Evolutionary conservation across 2,888 invertebrate genomes (phyloP).

Genomic region (Nemotelus pantherinus): DNA sequence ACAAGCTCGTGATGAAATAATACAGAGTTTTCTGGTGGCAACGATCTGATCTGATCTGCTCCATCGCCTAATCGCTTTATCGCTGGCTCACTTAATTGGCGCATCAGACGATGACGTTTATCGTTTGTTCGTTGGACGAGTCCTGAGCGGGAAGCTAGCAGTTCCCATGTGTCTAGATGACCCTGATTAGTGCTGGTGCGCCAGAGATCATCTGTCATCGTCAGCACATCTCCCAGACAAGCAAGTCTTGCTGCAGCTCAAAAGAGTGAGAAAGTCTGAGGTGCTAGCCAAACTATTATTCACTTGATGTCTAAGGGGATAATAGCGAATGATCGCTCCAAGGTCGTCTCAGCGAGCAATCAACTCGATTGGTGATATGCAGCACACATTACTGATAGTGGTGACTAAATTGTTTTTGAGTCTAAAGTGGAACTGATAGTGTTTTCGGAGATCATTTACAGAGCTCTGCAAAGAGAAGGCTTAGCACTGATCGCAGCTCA

Average conservation of each 20-base stretch:
- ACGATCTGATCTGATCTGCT: not conserved
- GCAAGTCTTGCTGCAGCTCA: not conserved
- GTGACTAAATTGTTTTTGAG: no score
- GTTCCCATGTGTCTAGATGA: slow-evolving; percentile 33
- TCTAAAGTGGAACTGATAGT: no score
- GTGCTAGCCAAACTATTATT: slow-evolving; percentile 19
- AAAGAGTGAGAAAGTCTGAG: not conserved
- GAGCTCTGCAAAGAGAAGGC: no score
- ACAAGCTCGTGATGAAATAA: slow-evolving; percentile 11
- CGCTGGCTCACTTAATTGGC: slow-evolving; percentile 27
- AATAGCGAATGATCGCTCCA: slow-evolving; percentile 26
- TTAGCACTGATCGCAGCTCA: no score
- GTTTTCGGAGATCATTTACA: no score
- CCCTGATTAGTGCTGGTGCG: slow-evolving; percentile 4
- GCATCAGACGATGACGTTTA: slow-evolving; percentile 16
- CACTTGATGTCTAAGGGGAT: slow-evolving; percentile 21
- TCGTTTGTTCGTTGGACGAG: not conserved
- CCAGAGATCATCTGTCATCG: slow-evolving; percentile 12
- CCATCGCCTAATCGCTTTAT: slow-evolving; percentile 15
- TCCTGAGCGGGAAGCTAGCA: not conserved
- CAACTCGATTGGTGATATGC: not conserved
- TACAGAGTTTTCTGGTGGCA: slow-evolving; percentile 10
- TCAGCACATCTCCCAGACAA: slow-evolving; percentile 27
- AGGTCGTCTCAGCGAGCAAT: not conserved
- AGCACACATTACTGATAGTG: not conserved